phyloP scores from a whole-genome alignment of 2,888 invertebrate genomes.

The Xylota sylvarum region DNA sequence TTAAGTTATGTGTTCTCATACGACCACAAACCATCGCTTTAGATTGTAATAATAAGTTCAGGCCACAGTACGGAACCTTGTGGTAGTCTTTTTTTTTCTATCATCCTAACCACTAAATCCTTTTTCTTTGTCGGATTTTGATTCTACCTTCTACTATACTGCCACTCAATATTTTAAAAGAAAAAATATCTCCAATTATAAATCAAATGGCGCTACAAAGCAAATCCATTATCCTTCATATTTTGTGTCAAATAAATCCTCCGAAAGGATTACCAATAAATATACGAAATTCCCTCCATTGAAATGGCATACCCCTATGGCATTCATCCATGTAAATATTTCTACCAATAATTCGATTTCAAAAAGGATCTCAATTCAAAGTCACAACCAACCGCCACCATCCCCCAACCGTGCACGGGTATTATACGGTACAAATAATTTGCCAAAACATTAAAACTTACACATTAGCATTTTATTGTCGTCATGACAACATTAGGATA shows the following conservation, averaged over 20 bases:
- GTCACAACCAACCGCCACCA: not conserved
- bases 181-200: not conserved
- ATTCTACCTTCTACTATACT: too few species aligned
- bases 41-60: too few species aligned
- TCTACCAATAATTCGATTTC: conserved; percentile 21
- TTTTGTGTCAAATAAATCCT: not conserved
- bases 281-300: not conserved
- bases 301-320: not conserved
- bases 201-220: not conserved
- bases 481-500: conserved; percentile 65
- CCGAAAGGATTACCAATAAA: not conserved
- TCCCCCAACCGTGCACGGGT: conserved; percentile 12
- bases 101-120: too few species aligned
- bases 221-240: not conserved
- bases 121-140: too few species aligned
- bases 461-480: conserved; percentile 63
- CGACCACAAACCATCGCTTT: too few species aligned
- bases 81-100: too few species aligned
- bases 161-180: not conserved
- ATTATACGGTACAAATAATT: conserved; percentile 53
- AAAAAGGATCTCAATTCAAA: conserved; percentile 11
- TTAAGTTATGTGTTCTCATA: too few species aligned
- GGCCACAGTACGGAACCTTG: too few species aligned
- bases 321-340: not conserved
- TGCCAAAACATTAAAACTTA: conserved; percentile 59